Conservation (phyloP, 2,113 vertebrate genomes). For the Sinosuthora webbiana region DNA sequence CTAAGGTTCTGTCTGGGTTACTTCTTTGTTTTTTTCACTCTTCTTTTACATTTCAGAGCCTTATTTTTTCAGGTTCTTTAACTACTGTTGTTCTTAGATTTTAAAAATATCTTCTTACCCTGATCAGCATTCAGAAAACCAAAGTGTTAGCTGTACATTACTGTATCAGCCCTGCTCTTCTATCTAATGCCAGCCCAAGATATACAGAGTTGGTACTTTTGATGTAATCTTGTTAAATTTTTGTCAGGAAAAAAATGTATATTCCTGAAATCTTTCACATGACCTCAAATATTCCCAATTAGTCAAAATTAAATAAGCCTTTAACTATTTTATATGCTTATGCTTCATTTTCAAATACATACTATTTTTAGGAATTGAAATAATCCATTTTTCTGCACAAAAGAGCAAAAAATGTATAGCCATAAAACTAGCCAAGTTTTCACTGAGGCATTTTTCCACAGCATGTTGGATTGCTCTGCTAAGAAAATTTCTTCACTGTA, state of each 20-base stretch:
- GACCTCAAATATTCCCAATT: neutral
- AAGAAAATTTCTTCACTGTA: neutral
- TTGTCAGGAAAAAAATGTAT: neutral
- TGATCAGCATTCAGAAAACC: neutral
- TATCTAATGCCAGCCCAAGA: neutral
- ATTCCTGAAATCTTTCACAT: neutral
- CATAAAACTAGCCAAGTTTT: neutral
- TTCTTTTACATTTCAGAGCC: neutral
- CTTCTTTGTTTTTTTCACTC: neutral
- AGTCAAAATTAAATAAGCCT: neutral
- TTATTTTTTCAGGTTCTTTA: neutral
- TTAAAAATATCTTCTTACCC: neutral
- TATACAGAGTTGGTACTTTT: neutral
- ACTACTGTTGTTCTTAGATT: neutral
- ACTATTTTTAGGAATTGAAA: neutral
- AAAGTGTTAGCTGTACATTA: neutral
- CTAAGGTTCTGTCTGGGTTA: neutral
- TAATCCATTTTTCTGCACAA: neutral
- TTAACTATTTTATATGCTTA: neutral
- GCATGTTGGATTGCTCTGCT: neutral
- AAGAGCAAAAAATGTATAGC: rapidly evolving
- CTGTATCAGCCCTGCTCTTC: neutral
- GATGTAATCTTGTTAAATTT: neutral
- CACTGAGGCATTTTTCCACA: neutral
- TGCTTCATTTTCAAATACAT: neutral